Base-by-base conservation (phyloP, 2,797 vertebrate genomes). In the Phalloptychus januarius region DNA sequence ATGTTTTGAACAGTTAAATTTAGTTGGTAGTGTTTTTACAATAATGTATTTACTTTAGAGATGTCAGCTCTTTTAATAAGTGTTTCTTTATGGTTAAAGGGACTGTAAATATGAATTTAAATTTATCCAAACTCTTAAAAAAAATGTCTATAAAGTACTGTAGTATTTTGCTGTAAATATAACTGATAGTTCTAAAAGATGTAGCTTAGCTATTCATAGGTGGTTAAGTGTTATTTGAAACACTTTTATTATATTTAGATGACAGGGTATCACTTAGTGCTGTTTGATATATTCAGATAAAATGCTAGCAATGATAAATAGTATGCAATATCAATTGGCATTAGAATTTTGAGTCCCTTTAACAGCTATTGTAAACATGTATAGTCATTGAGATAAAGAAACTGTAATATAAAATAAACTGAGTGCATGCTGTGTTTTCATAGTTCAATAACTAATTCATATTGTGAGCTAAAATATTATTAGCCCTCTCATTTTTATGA, bases 31-130 rank as follows among this genome's bases (percentile, higher is more conserved):
- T 96, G 94, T 96, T 97, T 97, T 96, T 95, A 96, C 96, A 97
- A 97, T 97, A 97, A 97, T 98, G 97, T 96, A 95, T 96, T 95
- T 94, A 96, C 97, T 97, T 96, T 94, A 96, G 96, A 96, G 91
- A 93, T 96, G 94, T 95, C 93, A 95, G 94, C 94, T 97, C 94
- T 96, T 93, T 96, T 97, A 98, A 98, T 97, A 96, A 95, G 95
- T 96, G 96, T 97, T 96, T 97, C 96, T 96, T 96, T 96, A 97
- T 96, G 96, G 98, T 99, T 99, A 99, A 99, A 99, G 98, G 98
- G 98, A 99, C 98, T 99, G 97, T 98, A 98, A 98, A 97, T 97
- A 97, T 97, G 96, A 96, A 96, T 96, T 95, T 98, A 98, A 52
- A 94, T 96, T 95, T 93, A 96, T 95, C 94, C 95, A 96, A 96